Percentiles rank a stretch among this genome's conserved stretches.
phyloP scores from a whole-genome alignment of 2,113 vertebrate species.

The Muntiacus muntjak region DNA sequence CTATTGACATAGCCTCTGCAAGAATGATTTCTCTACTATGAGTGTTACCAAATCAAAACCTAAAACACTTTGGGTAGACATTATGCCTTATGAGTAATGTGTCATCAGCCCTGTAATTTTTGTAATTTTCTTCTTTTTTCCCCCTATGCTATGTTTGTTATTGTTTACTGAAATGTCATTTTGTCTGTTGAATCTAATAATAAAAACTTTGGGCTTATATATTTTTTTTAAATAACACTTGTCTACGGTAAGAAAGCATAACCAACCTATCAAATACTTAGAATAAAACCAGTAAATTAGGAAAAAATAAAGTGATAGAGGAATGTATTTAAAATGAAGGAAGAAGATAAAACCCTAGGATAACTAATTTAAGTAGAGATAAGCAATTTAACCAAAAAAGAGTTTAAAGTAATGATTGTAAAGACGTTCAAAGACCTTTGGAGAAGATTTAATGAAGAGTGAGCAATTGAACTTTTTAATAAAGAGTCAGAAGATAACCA shows the following conservation, averaged over 20 bases:
- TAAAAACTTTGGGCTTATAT: neutral
- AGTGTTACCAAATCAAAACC: neutral
- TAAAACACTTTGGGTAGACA: neutral
- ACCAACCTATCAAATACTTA: neutral
- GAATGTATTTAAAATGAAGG: neutral
- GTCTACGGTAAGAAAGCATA: neutral
- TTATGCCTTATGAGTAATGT: neutral
- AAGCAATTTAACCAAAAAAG: neutral
- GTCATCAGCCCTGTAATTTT: neutral
- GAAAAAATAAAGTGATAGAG: neutral
- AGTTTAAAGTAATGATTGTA: neutral
- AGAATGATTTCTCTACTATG: neutral
- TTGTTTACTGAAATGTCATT: slow-evolving; percentile 8
- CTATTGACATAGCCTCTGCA: neutral
- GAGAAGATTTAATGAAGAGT: neutral
- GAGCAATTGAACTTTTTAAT: neutral
- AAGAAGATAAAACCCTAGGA: neutral
- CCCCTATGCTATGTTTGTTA: neutral
- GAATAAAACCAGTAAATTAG: neutral
- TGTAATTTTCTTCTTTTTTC: neutral
- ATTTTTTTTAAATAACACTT: neutral
- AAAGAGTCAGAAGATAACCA: neutral
- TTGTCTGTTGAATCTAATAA: neutral
- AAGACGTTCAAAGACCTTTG: neutral
- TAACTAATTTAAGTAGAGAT: neutral